Base-by-base conservation (phyloP, 2,113 vertebrate genomes). In the Circaetus cinerascens region DNA sequence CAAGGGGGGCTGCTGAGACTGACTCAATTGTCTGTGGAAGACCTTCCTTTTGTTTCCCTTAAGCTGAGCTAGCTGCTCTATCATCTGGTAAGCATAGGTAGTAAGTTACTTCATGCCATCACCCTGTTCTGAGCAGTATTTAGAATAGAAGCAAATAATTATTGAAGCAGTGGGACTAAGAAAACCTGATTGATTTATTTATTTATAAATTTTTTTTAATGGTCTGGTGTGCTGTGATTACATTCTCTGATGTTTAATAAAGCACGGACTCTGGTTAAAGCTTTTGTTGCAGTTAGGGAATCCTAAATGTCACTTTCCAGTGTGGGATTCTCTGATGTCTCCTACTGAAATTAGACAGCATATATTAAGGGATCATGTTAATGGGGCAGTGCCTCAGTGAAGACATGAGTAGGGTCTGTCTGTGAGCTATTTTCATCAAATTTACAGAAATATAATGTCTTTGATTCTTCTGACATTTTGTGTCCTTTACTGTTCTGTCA, bases 121-220 rank as follows among this genome's bases (percentile, higher is more conserved):
- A 68, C n/a, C 13, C 25, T 73, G 19, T 50, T 93, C 53, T 86
- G 43, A 57, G 46, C 57, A 76, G 7, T 79, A 72, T 27, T 86
- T 86, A 91, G 40, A 38, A 50, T 16, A 79, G 36, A 69, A 62
- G 13, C 8, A 94, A 68, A 29, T 67, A 68, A n/a, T 50, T 76
- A 40, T 14, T 53, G 25, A 74, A 62, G 30, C 41, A 68, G 32
- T n/a, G 10, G 57, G 48, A 72, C 16, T 63, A 56, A 68, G 41
- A 57, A 93, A 55, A 7, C 8, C 3, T 0, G 0, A 4, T 22
- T 22, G 45, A 22, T 51, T 51, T 41, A 18, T 27, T 34, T 1
- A 2, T 23, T 36, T 8, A 25, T 50, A 14, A 50, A 9, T 53
- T 63, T 66, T 30, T 30, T 15, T 18, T 50, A 26, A 27, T 45